Base-by-base conservation (phyloP, 2,888 invertebrate species). In the Oligia strigilis region DNA sequence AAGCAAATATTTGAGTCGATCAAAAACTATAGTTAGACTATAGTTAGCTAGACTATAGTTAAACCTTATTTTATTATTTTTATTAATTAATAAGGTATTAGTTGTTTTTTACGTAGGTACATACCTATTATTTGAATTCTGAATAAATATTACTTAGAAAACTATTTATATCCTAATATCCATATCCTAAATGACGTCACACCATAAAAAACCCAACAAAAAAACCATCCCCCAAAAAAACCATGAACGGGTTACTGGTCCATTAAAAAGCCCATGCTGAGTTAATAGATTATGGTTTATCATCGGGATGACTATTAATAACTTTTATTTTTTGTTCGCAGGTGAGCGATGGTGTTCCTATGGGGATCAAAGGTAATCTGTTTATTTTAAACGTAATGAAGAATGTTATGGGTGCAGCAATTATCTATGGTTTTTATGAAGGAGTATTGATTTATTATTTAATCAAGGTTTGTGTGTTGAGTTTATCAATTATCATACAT, bases 311-410 rank as follows among this genome's bases (percentile, higher is more conserved):
- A 78, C 87, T 90, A 87, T 90, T 88, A 88, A 89, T 88, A 85
- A 84, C 49, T 66, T 60, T 75, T 87, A 29, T 90, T 89, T 92
- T 88, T 92, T 93, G 89, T 92, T 92, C 40, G 13, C 93, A 93
- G 94, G 94, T 94, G 89, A 89, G 90, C 73, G 77, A 85, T 89
- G 88, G 89, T 83, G 86, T 83, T 85, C 72, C 67, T 85, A 75
- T 81, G 77, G 69, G 76, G 80, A 82, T 87, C 83, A 79, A 80
- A 87, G 86, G 85, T 90, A 85, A 84, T 77, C 66, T 71, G 43
- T 87, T 80, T 78, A 62, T 80, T 46, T 73, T 8, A 70, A 72
- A 73, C 66, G 67, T 78, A 78, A 78, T 78, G 75, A 78, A 78
- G 60, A 82, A 75, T 73, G 60, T 82, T 81, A 65, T 70, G 36